Base-by-base conservation (phyloP, 2,797 vertebrate genomes). In the Prionace glauca region DNA sequence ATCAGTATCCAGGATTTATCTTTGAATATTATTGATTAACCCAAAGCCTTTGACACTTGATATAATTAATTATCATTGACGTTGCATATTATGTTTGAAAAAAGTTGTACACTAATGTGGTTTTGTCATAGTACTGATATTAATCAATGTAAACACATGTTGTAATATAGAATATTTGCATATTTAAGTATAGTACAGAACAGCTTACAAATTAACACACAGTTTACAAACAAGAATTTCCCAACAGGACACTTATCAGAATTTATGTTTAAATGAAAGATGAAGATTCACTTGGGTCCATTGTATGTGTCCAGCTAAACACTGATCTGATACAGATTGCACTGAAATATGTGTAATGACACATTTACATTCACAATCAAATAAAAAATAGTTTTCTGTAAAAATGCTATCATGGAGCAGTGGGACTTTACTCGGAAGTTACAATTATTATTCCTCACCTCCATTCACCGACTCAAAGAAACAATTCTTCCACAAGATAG, bases 301-400 rank as follows among this genome's bases (percentile, higher is more conserved):
- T 41, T 72, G 69, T 50, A 14, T 94, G 36, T 94, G 92, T 94
- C 22, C 69, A 95, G 71, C 45, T 45, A 95, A 95, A 95, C 71
- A 94, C 93, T 95, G 93, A 95, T 95, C 69, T 95, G 93, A 74
- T 95, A 95, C 69, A 74, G 93, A 95, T 94, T 95, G 93, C 71
- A 32, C 62, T 69, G 90, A 92, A 92, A 12, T 67, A 92, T 92
- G 90, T 92, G 90, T 92, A 92, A 92, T 69, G 36, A 69, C 90
- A 92, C 90, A 92, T 41, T 77, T 72, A 74, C 69, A 56, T 95
- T 95, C 69, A 77, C 45, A 95, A 95, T 95, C 71, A 95, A 56
- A 77, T 72, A 29, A 94, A 26, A 74, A 18, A 50, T 74, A 95
- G 45, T 29, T 56, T 95, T 29, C 67, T 32, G 16, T 95, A 60